A percentile compares a stretch with the other conserved stretches of the same genome.
Evolutionary conservation across 2,888 invertebrate species (phyloP).

Genomic region (Cepaea hortensis): DNA sequence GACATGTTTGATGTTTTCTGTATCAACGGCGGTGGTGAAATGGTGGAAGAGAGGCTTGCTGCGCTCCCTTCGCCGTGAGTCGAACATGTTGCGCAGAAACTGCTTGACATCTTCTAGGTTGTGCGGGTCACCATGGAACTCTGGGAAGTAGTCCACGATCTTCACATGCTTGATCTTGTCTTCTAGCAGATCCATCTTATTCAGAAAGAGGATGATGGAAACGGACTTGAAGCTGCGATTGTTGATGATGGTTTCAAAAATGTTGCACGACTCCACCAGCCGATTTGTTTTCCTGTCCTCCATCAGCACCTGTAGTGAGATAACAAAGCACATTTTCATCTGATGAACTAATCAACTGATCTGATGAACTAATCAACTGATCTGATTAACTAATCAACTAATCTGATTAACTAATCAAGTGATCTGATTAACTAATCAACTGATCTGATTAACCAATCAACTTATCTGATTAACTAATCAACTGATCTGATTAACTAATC

Average conservation of each 20-base stretch:
- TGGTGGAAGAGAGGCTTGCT: slow-evolving; percentile 94
- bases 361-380: not conserved
- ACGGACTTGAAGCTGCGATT: slow-evolving; percentile 94
- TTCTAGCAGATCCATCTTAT: slow-evolving; percentile 95
- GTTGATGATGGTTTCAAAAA: slow-evolving; percentile 99
- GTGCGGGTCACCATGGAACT: slow-evolving; percentile 78
- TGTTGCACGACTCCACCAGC: slow-evolving; percentile 94
- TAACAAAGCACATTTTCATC: not conserved
- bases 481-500: no score
- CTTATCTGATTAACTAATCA: no score
- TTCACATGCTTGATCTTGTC: slow-evolving; percentile 82
- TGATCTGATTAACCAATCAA: no score
- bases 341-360: not conserved
- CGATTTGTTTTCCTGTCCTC: slow-evolving; percentile 97
- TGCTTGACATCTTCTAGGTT: slow-evolving; percentile 89
- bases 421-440: no score
- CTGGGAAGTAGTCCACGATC: slow-evolving; percentile 77
- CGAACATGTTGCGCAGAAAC: slow-evolving; percentile 92
- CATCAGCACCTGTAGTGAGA: slow-evolving; percentile 80
- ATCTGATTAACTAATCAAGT: no score
- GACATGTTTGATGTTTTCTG: slow-evolving; percentile 97
- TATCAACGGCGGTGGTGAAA: slow-evolving; percentile 98
- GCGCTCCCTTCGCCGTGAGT: slow-evolving; percentile 86
- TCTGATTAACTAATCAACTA: no score
- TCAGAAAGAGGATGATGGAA: slow-evolving; percentile 97